Evolutionary conservation across 2,888 invertebrate species (phyloP).

Genomic region (Xestia c-nigrum): DNA sequence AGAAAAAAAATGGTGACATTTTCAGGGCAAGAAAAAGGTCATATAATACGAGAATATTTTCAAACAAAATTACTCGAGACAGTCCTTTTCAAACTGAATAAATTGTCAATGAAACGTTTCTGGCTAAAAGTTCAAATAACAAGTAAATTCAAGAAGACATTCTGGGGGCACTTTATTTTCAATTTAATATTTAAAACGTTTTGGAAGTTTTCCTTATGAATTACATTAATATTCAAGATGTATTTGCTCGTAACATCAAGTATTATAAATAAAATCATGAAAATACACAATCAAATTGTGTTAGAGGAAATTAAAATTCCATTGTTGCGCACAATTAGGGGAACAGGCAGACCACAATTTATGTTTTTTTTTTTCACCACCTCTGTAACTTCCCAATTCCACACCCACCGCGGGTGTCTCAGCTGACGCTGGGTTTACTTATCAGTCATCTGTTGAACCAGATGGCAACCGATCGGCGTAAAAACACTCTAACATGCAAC

Average conservation of each 20-base stretch:
- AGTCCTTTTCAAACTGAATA: neutral
- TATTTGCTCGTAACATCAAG: neutral
- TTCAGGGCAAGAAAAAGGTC: neutral
- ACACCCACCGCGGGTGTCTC: too few relatives aligned
- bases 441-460: too few relatives aligned
- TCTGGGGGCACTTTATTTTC: neutral
- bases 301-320: too few relatives aligned
- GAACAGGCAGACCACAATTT: too few relatives aligned
- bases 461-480: too few relatives aligned
- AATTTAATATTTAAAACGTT: conserved; percentile 1
- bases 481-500: too few relatives aligned
- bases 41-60: neutral
- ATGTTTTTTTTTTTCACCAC: too few relatives aligned
- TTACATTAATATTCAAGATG: conserved; percentile 4
- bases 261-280: neutral
- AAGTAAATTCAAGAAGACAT: neutral
- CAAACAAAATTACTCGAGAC: conserved; percentile 2
- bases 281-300: neutral
- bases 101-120: neutral
- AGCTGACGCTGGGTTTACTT: too few relatives aligned
- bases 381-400: too few relatives aligned
- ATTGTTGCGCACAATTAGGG: too few relatives aligned
- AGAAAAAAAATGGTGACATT: neutral
- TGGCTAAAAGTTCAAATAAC: neutral
- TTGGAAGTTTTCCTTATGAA: neutral